These are phyloP conservation scores for Drosophila sechellia DNA, from an alignment of 1,140 invertebrate species.

Conservation along the genomic window DNA sequence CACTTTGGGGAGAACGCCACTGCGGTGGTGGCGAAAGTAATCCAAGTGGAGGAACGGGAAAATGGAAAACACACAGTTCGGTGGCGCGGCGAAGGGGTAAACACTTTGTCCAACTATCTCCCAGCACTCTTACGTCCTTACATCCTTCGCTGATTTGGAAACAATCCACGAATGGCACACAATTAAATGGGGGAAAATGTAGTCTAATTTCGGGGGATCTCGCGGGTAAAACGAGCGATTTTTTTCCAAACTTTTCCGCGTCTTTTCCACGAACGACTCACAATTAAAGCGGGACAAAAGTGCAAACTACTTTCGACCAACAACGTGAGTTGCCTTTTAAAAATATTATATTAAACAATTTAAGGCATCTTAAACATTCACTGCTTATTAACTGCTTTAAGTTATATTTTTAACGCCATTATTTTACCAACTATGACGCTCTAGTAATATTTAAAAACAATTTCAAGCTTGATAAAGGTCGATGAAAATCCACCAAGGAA, in stretches of 20 bases:
- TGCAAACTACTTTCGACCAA: background rate
- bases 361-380: background rate
- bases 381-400: no score
- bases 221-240: background rate
- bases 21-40: constrained; percentile 2
- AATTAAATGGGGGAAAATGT: background rate
- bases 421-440: background rate
- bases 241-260: background rate
- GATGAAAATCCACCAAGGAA: background rate
- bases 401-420: background rate
- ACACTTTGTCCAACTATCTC: constrained; percentile 1
- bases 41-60: background rate
- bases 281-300: constrained; percentile 2
- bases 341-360: background rate
- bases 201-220: constrained; percentile 1
- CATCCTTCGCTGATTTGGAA: constrained; percentile 6
- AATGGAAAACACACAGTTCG: background rate
- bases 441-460: background rate
- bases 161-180: constrained; percentile 18
- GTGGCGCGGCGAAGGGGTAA: background rate
- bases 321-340: background rate
- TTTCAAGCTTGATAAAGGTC: background rate
- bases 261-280: background rate
- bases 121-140: background rate
- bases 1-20: constrained; percentile 2